phyloP scores from a whole-genome alignment of 2,888 invertebrate genomes.

The Diplazon laetatorius region DNA sequence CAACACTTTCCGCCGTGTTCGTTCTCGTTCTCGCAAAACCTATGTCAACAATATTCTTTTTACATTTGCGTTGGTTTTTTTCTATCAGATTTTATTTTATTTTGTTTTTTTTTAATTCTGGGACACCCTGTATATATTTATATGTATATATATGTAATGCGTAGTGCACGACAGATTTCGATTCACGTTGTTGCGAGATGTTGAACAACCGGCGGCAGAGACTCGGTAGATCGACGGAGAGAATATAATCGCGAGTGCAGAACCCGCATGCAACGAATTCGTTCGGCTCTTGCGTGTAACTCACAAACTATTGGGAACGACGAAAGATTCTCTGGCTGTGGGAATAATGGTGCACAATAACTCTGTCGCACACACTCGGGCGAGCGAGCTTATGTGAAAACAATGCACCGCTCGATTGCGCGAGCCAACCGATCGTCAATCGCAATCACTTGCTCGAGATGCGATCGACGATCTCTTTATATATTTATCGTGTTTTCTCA shows the following conservation, averaged over 20 bases:
- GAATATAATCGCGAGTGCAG: constrained; percentile 52
- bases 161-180: constrained; percentile 27
- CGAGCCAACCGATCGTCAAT: neutral
- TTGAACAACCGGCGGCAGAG: constrained; percentile 49
- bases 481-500: no score
- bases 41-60: no score
- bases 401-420: constrained; percentile 42
- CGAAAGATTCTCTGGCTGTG: constrained; percentile 30
- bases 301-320: constrained; percentile 38
- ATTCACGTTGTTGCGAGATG: constrained; percentile 40
- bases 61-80: constrained; percentile 7
- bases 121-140: no score
- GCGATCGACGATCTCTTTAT: neutral
- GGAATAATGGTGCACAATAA: constrained; percentile 15
- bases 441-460: constrained; percentile 6
- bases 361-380: no score
- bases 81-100: constrained; percentile 16
- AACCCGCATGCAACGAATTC: constrained; percentile 46
- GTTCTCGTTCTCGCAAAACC: constrained; percentile 10
- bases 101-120: constrained; percentile 52
- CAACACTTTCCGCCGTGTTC: constrained; percentile 33
- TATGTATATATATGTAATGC: constrained; percentile 1
- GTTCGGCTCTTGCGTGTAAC: constrained; percentile 33
- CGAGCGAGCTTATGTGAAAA: constrained; percentile 2
- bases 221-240: constrained; percentile 43